Evolutionary conservation across 1,140 invertebrate genomes (phyloP).

Genomic region (Lepidurus apus): DNA sequence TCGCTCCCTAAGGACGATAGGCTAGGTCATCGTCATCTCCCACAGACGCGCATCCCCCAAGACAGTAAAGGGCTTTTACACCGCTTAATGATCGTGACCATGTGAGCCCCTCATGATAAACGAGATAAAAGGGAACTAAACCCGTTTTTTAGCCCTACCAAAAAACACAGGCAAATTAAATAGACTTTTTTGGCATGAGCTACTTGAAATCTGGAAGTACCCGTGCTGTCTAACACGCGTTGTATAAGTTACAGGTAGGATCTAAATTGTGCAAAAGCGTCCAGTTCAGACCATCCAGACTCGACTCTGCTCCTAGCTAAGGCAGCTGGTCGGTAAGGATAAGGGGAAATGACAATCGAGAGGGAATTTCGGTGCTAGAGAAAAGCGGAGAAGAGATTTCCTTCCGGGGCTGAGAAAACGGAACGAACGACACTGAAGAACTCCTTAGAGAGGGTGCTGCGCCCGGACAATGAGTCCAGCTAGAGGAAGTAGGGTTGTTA

Average conservation of each 20-base stretch:
- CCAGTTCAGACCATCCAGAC: no score
- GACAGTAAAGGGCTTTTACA: neutral
- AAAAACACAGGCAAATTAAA: no score
- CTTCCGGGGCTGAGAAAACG: neutral
- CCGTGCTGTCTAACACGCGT: neutral
- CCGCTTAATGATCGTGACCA: constrained; percentile 4
- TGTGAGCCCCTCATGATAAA: constrained; percentile 1
- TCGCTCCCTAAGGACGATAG: constrained; percentile 1
- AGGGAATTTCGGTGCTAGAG: neutral
- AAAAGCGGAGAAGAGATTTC: neutral
- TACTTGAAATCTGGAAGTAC: no score
- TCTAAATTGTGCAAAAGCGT: neutral
- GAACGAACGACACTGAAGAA: neutral
- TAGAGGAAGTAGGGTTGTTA: neutral
- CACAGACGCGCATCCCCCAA: constrained; percentile 1
- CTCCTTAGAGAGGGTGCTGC: constrained; percentile 7
- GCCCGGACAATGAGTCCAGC: neutral
- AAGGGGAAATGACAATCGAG: neutral
- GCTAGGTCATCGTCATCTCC: constrained; percentile 20
- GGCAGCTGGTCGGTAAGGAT: no score
- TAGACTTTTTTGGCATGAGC: no score
- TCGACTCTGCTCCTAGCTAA: no score
- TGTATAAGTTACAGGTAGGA: neutral
- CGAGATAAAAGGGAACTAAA: neutral
- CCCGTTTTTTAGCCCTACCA: neutral